phyloP scores from a whole-genome alignment of 1,140 invertebrate species.

The Lordiphosa collinella region DNA sequence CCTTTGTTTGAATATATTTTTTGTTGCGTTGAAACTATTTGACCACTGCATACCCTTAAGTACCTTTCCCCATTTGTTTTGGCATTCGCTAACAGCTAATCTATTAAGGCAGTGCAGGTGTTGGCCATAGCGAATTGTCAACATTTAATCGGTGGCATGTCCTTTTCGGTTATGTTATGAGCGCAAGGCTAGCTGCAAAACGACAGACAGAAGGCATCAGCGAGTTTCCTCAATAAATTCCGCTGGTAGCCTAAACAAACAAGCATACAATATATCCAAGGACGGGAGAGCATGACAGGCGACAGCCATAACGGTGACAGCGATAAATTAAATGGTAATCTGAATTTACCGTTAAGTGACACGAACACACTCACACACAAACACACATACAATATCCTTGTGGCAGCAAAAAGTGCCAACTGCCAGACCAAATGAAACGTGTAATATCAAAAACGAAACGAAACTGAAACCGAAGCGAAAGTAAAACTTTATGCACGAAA shows the following conservation, averaged over 20 bases:
- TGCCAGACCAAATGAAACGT: conserved; percentile 57
- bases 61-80: background rate
- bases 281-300: conserved; percentile 52
- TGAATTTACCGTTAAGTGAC: conserved; percentile 77
- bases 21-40: no score
- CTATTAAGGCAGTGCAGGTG: conserved; percentile 11
- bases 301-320: conserved; percentile 77
- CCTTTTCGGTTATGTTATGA: conserved; percentile 44
- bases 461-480: conserved; percentile 45
- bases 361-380: conserved; percentile 41
- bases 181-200: conserved; percentile 34
- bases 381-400: conserved; percentile 17
- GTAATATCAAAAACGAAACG: conserved; percentile 26
- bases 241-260: conserved; percentile 16
- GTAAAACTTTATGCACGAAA: conserved; percentile 68
- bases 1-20: no score
- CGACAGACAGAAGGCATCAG: conserved; percentile 21
- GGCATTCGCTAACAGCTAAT: background rate
- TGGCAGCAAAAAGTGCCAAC: conserved; percentile 51
- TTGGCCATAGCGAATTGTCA: conserved; percentile 31
- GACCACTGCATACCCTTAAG: no score
- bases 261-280: background rate
- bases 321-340: conserved; percentile 78
- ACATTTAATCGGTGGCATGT: conserved; percentile 27
- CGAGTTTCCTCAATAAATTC: conserved; percentile 73